Conservation (phyloP, 2,888 invertebrate species). For the Nymphalis c-album region DNA sequence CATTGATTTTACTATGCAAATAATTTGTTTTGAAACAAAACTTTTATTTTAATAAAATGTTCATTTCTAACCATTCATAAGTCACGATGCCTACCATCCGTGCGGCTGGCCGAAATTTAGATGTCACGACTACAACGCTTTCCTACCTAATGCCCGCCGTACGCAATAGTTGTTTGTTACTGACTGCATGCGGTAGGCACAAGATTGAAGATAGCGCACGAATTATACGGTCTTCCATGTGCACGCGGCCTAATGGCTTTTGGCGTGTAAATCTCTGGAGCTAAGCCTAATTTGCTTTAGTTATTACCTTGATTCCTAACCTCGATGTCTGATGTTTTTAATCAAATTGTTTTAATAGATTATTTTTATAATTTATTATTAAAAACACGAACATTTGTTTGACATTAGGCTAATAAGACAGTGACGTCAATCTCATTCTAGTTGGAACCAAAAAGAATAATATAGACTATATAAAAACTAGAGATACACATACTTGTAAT, state of each 20-base stretch:
- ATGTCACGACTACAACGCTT: conserved; percentile 76
- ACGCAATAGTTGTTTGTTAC: conserved; percentile 75
- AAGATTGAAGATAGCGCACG: conserved; percentile 76
- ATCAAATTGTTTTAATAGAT: not conserved
- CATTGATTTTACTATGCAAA: not conserved
- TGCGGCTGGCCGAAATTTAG: conserved; percentile 79
- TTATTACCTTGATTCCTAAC: conserved; percentile 16
- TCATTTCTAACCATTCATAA: conserved; percentile 23
- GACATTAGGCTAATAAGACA: too few species aligned
- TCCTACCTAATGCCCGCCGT: conserved; percentile 67
- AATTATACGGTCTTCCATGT: conserved; percentile 66
- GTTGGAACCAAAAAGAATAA: too few species aligned
- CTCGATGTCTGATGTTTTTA: conserved; percentile 3
- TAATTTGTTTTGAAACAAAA: not conserved
- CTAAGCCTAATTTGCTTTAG: conserved; percentile 37
- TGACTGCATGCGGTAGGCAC: conserved; percentile 62
- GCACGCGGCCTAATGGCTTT: conserved; percentile 50
- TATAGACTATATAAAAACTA: too few species aligned
- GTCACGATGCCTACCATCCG: conserved; percentile 45
- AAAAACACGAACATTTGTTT: too few species aligned
- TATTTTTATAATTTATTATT: not conserved
- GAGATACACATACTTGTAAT: too few species aligned
- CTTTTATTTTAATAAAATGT: not conserved
- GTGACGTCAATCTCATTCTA: too few species aligned
- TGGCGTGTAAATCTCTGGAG: conserved; percentile 47